phyloP scores from a whole-genome alignment of 64 coral and sea anemone species.

The Pocillopora verrucosa region DNA sequence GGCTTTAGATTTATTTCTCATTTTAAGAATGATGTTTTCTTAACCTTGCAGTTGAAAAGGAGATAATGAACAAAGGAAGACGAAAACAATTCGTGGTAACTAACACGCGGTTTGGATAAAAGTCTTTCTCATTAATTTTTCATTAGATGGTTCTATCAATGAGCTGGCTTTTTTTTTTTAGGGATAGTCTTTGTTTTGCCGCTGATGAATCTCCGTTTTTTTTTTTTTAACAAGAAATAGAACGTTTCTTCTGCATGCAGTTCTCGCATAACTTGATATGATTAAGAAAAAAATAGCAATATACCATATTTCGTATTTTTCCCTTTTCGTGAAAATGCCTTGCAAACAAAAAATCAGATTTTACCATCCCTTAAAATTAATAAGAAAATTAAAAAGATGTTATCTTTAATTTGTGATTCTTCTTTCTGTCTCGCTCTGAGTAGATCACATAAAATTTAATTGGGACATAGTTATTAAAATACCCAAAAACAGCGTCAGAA shows the following conservation, averaged over 20 bases:
- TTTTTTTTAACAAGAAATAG: too few relatives aligned
- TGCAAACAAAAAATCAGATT: too few relatives aligned
- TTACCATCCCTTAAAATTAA: background rate
- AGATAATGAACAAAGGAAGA: background rate
- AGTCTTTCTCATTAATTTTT: constrained; percentile 3
- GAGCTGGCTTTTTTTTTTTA: background rate
- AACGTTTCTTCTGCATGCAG: too few relatives aligned
- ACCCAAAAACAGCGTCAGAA: background rate
- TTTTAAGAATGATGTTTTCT: background rate
- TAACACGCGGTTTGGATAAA: background rate
- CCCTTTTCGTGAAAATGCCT: background rate
- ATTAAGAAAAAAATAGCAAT: too few relatives aligned
- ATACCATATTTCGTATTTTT: too few relatives aligned
- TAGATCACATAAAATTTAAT: background rate
- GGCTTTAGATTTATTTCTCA: background rate
- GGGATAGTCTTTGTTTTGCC: too few relatives aligned
- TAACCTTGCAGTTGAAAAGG: background rate
- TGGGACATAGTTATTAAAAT: background rate
- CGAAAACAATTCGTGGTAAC: background rate
- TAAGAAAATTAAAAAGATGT: background rate
- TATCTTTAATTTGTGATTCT: constrained; percentile 2
- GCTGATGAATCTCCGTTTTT: too few relatives aligned
- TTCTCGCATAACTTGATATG: too few relatives aligned
- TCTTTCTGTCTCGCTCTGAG: background rate
- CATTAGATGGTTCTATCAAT: background rate